Conservation (phyloP, 2,797 vertebrate genomes). For the Muscicapa striata region DNA sequence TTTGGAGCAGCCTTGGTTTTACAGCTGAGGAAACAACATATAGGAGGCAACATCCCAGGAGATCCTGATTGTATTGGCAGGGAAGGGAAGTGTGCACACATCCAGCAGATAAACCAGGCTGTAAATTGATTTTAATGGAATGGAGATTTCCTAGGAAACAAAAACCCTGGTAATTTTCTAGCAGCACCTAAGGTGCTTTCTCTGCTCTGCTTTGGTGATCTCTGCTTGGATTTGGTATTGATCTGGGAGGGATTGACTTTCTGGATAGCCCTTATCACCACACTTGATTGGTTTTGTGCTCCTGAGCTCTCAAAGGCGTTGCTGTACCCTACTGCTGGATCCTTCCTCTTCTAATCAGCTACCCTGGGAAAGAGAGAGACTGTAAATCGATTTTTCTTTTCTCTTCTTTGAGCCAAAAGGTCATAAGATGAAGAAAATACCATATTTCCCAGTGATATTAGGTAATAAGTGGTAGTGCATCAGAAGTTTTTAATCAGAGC, state of each 20-base stretch:
- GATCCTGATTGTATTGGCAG: neutral
- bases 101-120: neutral
- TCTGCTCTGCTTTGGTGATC: neutral
- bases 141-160: neutral
- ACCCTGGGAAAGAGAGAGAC: neutral
- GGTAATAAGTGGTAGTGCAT: neutral
- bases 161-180: neutral
- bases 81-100: neutral
- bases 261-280: neutral
- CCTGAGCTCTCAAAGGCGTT: neutral
- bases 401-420: neutral
- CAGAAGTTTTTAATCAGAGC: neutral
- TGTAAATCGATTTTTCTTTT: neutral
- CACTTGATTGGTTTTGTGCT: neutral
- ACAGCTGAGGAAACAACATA: neutral
- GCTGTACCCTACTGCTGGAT: neutral
- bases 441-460: neutral
- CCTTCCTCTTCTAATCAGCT: neutral
- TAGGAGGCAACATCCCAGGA: neutral
- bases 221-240: neutral
- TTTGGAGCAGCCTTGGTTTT: neutral
- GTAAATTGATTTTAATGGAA: slow-evolving; percentile 2
- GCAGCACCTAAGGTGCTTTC: neutral
- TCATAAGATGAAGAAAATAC: neutral
- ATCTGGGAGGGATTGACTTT: neutral